Conservation (phyloP, 2,888 invertebrate species). For the Drosophila meridiana region DNA sequence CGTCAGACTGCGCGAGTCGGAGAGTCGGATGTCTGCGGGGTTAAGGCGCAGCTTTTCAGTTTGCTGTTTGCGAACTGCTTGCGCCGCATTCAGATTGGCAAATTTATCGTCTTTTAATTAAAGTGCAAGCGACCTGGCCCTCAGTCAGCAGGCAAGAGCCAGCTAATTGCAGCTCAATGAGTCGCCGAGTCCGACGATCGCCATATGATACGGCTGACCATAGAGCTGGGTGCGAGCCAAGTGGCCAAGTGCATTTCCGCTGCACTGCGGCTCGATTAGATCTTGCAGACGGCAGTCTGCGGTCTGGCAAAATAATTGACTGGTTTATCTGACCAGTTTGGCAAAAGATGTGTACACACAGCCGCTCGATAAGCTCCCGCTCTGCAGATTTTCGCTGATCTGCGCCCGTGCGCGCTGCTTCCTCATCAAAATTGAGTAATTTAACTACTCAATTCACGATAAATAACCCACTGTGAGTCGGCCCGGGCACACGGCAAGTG, state of each 20-base stretch:
- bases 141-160: constrained; percentile 63
- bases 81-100: constrained; percentile 65
- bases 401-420: constrained; percentile 24
- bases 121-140: constrained; percentile 81
- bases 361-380: constrained; percentile 57
- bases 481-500: constrained; percentile 60
- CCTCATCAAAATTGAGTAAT: constrained; percentile 79
- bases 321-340: constrained; percentile 61
- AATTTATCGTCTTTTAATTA: constrained; percentile 85
- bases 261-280: constrained; percentile 45
- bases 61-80: constrained; percentile 22
- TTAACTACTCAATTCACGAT: constrained; percentile 82
- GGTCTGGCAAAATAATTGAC: constrained; percentile 65
- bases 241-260: constrained; percentile 50
- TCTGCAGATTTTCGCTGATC: constrained; percentile 27
- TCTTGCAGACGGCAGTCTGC: constrained; percentile 23
- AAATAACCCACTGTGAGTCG: constrained; percentile 73
- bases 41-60: background rate
- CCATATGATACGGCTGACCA: constrained; percentile 21
- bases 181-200: constrained; percentile 24
- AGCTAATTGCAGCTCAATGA: constrained; percentile 72
- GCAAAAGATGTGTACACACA: constrained; percentile 61
- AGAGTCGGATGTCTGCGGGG: background rate
- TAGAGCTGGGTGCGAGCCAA: constrained; percentile 5
- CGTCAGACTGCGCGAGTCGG: constrained; percentile 4